A percentile compares a stretch with the other conserved stretches of the same genome.
Evolutionary conservation across 2,888 invertebrate species (phyloP).

Genomic region (Tiliacea citrago): DNA sequence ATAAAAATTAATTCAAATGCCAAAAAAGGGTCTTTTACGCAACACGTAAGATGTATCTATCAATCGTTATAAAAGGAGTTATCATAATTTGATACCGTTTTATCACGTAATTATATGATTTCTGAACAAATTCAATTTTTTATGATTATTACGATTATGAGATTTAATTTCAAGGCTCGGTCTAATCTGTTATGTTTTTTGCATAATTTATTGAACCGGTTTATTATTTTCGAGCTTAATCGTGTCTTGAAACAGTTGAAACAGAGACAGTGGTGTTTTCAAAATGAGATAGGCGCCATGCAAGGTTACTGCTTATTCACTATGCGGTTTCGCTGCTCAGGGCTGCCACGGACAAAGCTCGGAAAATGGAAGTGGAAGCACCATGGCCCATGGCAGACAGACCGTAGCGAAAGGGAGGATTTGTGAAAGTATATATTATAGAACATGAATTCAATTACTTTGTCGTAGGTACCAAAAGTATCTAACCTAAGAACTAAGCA

Average conservation of each 20-base stretch:
- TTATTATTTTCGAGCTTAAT: conserved; percentile 60
- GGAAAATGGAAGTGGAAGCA: background rate
- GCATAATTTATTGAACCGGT: conserved; percentile 69
- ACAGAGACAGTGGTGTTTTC: conserved; percentile 59
- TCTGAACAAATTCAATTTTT: conserved; percentile 67
- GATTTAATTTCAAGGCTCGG: conserved; percentile 71
- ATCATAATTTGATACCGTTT: conserved; percentile 55
- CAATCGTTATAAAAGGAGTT: conserved; percentile 38
- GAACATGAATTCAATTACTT: background rate
- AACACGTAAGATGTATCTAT: conserved; percentile 31
- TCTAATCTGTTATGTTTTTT: conserved; percentile 67
- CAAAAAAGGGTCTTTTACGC: conserved; percentile 22
- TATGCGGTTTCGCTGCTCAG: conserved; percentile 38
- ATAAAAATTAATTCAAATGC: conserved; percentile 39
- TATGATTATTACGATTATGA: conserved; percentile 66
- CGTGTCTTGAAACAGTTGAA: conserved; percentile 51
- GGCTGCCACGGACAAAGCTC: conserved; percentile 35
- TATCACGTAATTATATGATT: conserved; percentile 59
- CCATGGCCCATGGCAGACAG: background rate
- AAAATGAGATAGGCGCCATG: conserved; percentile 62
- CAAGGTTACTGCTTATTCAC: conserved; percentile 57
- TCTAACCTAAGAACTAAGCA: background rate
- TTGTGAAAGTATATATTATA: background rate
- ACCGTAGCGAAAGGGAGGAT: background rate
- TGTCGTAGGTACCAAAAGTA: background rate